Evolutionary conservation across 2,888 invertebrate species (phyloP), one percentile per base, ranked within the genome.

Genomic region (Eupelmus urozonus): DNA sequence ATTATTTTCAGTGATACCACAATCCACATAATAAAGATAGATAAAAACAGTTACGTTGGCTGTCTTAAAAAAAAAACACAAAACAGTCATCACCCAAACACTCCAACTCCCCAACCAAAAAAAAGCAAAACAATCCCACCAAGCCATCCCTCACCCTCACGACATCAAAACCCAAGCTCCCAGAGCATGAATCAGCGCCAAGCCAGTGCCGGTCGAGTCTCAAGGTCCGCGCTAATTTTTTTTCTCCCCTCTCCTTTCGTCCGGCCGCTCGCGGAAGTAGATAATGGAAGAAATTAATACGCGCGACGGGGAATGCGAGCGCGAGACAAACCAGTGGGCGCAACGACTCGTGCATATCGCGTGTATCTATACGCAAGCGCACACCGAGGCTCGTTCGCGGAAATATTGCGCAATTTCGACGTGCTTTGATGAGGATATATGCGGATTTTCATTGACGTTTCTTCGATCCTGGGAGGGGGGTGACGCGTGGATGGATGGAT

Each of bases 161-260:
- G 49, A 49, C 49, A 42, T 49, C 25, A 20, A 71, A 53, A 78
- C 75, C 40, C 29, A 42, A 70, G 27, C 72, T 66, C 34, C 9
- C n/a, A n/a, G n/a, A n/a, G 34, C 70, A 59, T 78, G 78, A 81
- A 76, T 79, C 78, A 80, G 79, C 76, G 42, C 2, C 45, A 9
- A 34, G 5, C 71, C n/a, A n/a, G 57, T 60, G 62, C 60, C 55
- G 29, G 55, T 65, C 55, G 62, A n/a, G n/a, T 63, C 60, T 67
- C 67, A 69, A 73, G 73, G 78, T 63, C 63, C 59, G 29, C 42
- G 55, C 20, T 2, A 5, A 16, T 45, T 7, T 45, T 45, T 16
- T 16, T 45, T 45, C 16, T 45, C 45, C 45, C 16, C 13, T 45
- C 13, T 13, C 16, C 13, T 5, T 34, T 34, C 16, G 9, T 45